Evolutionary conservation across 2,113 vertebrate species (phyloP).

Genomic region (Rhea americana): DNA sequence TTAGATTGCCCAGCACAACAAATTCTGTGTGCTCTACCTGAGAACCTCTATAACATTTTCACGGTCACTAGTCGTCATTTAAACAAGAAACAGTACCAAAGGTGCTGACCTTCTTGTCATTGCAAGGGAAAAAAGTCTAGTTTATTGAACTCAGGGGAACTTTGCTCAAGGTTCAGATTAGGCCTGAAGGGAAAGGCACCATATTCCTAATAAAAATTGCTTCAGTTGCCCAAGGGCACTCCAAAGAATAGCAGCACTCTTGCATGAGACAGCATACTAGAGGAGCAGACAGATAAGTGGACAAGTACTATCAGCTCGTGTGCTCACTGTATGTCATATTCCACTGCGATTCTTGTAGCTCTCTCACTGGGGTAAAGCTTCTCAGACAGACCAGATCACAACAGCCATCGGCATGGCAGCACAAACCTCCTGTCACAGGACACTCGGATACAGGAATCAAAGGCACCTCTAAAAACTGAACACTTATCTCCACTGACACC

Average conservation of each 20-base stretch:
- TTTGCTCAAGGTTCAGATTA: neutral
- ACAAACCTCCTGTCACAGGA: neutral
- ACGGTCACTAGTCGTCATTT: neutral
- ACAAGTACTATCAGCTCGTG: neutral
- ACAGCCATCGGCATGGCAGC: rapidly evolving
- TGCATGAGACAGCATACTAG: rapidly evolving
- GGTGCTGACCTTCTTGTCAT: neutral
- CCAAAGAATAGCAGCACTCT: neutral
- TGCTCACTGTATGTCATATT: neutral
- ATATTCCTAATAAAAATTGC: neutral
- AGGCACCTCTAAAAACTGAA: neutral
- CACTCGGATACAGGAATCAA: neutral
- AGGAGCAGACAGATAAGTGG: neutral
- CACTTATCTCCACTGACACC: neutral
- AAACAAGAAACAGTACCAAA: neutral
- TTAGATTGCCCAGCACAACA: neutral
- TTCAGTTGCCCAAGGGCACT: neutral
- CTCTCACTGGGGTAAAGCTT: neutral
- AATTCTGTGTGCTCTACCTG: neutral
- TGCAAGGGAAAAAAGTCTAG: neutral
- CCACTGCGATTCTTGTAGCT: rapidly evolving
- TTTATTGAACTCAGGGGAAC: neutral
- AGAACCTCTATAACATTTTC: neutral
- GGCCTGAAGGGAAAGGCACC: neutral
- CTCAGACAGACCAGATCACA: neutral